phyloP scores from a whole-genome alignment of 2,888 invertebrate species.

The Callyntrura sp. region DNA sequence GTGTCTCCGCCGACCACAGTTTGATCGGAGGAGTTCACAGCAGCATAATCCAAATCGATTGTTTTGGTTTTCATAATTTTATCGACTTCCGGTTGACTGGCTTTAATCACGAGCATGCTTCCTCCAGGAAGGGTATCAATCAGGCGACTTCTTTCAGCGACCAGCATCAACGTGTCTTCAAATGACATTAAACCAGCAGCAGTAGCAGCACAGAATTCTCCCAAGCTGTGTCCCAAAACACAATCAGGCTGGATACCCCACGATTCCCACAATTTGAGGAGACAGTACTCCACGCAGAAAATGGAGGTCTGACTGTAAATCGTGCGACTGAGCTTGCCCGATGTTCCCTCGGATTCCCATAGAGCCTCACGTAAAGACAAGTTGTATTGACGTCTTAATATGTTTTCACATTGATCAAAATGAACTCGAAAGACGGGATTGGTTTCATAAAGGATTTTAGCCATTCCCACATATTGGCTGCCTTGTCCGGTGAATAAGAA shows the following conservation, averaged over 20 bases:
- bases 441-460: constrained; percentile 59
- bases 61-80: constrained; percentile 3
- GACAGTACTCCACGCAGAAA: too few species aligned
- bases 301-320: too few species aligned
- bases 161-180: too few species aligned
- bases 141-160: constrained; percentile 77
- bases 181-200: too few species aligned
- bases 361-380: constrained; percentile 27
- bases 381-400: constrained; percentile 26
- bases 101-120: constrained; percentile 78
- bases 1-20: constrained; percentile 75
- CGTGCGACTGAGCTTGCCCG: constrained; percentile 50
- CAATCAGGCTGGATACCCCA: too few species aligned
- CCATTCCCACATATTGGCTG: constrained; percentile 73
- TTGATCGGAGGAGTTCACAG: constrained; percentile 76
- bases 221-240: too few species aligned
- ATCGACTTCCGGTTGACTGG: constrained; percentile 35
- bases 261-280: too few species aligned
- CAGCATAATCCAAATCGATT: constrained; percentile 69
- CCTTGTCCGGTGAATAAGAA: constrained; percentile 79
- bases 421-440: constrained; percentile 59
- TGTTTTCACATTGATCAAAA: constrained; percentile 65
- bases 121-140: constrained; percentile 76
- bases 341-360: background rate
- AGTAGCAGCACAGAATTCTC: too few species aligned